Evolutionary conservation across 2,113 vertebrate species (phyloP), one percentile per base, ranked within the genome.

Genomic region (Pantherophis guttatus): DNA sequence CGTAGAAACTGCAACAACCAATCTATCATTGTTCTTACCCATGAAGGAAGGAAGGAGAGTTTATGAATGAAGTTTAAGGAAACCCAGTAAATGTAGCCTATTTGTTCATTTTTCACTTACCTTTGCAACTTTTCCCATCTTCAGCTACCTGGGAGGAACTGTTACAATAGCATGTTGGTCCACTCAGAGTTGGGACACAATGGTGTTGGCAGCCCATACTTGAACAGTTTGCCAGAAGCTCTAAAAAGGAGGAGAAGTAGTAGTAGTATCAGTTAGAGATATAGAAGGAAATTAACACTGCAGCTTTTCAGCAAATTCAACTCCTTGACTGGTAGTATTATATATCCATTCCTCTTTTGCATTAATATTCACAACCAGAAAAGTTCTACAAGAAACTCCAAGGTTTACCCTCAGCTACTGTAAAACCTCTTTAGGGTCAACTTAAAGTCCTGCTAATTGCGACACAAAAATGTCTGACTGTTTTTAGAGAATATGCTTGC

Each of bases 91-190:
- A 70, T 10, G 48, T 26, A 91, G 24, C 70, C 24, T 24, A 54
- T 39, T n/a, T 53, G n/a, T 1, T 21, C 8, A 13, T 6, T 55
- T 57, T 0, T 0, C n/a, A 95, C 98, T 92, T 29, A 99, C 99
- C 99, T 98, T 98, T 98, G 96, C 99, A 99, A 53, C 96, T 97
- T 97, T 98, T 98, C 88, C 98, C 96, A 44, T 99, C 98, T 90
- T 98, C 97, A 10, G 98, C 98, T 5, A 99, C 98, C 94, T 99
- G 98, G 93, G 98, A 99, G 93, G 98, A 98, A 92, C 85, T 97
- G 96, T 97, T 97, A 96, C 99, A 99, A 97, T 99, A 99, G 97
- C 99, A 99, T 92, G 94, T 95, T 1, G 98, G 98, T 17, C 98
- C 99, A 0, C 93, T 96, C 39, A 98, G 97, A 0, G 98, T 99